phyloP scores from a whole-genome alignment of 2,888 invertebrate genomes.

The Clistopyga incitator region DNA sequence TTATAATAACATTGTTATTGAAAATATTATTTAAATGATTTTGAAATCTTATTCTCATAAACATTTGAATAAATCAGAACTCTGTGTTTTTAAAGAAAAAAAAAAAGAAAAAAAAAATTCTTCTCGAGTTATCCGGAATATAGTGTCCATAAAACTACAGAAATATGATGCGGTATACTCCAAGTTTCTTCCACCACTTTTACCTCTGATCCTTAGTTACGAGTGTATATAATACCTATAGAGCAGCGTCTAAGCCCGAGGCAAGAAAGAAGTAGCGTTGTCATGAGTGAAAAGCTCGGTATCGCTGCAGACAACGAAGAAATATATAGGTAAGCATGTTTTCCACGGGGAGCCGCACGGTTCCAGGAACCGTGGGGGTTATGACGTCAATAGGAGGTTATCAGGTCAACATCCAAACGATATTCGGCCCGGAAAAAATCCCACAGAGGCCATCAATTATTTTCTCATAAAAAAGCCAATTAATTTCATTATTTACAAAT shows the following conservation, averaged over 20 bases:
- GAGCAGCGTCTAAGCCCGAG: background rate
- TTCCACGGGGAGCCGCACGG: conserved; percentile 2
- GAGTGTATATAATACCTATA: conserved; percentile 6
- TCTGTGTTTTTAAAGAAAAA: background rate
- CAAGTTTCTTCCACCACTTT: background rate
- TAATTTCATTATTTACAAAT: conserved; percentile 11
- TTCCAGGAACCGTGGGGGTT: background rate
- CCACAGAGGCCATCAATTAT: background rate
- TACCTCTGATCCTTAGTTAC: background rate
- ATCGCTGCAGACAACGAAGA: background rate
- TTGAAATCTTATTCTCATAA: too few species aligned
- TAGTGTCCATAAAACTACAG: background rate
- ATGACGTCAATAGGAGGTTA: conserved; percentile 40
- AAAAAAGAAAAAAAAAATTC: background rate
- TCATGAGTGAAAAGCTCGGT: conserved; percentile 19
- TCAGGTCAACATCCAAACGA: conserved; percentile 37
- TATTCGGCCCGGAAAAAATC: background rate
- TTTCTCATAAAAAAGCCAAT: background rate
- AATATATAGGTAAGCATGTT: conserved; percentile 23
- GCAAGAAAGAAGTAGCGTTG: conserved; percentile 17
- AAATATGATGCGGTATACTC: background rate
- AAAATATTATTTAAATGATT: too few species aligned
- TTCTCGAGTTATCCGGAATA: background rate
- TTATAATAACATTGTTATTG: too few species aligned
- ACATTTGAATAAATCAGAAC: background rate